Evolutionary conservation across 2,113 vertebrate species (phyloP), one percentile per base, ranked within the genome.

Genomic region (Casuarius casuarius): DNA sequence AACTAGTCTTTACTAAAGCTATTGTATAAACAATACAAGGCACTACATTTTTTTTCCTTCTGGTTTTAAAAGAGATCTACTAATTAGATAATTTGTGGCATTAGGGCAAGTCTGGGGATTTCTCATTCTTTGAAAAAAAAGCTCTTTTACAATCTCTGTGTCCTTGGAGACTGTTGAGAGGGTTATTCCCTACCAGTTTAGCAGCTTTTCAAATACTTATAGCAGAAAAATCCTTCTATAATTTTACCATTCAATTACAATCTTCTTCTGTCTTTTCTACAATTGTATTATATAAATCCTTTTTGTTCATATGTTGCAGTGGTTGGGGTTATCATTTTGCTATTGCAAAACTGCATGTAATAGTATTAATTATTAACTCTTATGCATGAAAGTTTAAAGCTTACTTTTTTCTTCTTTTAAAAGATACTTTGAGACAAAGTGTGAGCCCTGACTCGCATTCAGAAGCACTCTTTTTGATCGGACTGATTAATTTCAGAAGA

Each of bases 51-150:
- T 72, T 35, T 8, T 2, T 2, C 13, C 4, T 13, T 10, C 13
- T 10, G 6, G 4, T 84, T 95, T 88, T 70, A 74, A 90, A 67
- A 71, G 35, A 77, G 49, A 74, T 76, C 35, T 56, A 44, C 46
- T 84, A 84, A 94, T 94, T 86, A 93, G 78, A 79, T 65, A 85
- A 85, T 70, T 86, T 67, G 13, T 87, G 42, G 61, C 61, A 92
- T 68, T 54, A 86, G 14, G 56, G 28, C 5, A 78, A 54, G n/a
- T 12, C 83, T n/a, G 10, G 18, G 13, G 31, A 77, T 89, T 86
- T 92, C 85, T 80, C 52, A 40, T 62, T 62, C 29, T n/a, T 84
- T 74, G 31, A 52, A 40, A 42, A 33, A 75, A 49, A 44, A 61
- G 2, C 4, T 73, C 62, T 90, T 68, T 76, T 65, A 6, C 70